phyloP scores from a whole-genome alignment of 1,140 invertebrate genomes.

The Oedothorax gibbosus region DNA sequence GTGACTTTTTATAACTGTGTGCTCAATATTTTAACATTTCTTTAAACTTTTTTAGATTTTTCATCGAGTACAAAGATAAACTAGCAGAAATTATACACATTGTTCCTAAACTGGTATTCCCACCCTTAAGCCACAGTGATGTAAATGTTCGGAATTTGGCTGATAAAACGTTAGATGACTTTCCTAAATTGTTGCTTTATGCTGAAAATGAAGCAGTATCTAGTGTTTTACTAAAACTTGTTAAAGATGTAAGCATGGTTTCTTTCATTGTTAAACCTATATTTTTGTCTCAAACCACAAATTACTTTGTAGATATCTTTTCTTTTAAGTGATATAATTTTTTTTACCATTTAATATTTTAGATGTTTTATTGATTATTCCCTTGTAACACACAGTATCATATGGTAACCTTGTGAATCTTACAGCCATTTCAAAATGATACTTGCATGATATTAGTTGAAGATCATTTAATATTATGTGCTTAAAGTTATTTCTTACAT shows the following conservation, averaged over 20 bases:
- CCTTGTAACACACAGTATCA: background rate
- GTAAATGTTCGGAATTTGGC: constrained; percentile 29
- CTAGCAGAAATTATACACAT: constrained; percentile 6
- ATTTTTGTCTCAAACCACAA: background rate
- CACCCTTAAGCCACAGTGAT: constrained; percentile 1
- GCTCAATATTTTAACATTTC: background rate
- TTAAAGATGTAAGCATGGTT: constrained; percentile 29
- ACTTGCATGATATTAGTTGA: too few relatives aligned
- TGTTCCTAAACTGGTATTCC: constrained; percentile 19
- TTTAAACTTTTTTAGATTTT: background rate
- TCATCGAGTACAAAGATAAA: constrained; percentile 15
- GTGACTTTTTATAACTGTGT: background rate
- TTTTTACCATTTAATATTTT: background rate
- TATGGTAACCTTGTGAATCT: too few relatives aligned
- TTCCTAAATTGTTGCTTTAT: constrained; percentile 24
- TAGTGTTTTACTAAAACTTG: constrained; percentile 15
- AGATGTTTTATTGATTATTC: background rate
- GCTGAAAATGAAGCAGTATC: constrained; percentile 28
- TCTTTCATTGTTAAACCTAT: background rate
- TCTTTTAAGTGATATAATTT: background rate
- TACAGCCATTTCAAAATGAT: too few relatives aligned
- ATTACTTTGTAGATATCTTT: background rate
- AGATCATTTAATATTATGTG: too few relatives aligned
- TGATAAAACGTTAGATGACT: constrained; percentile 25
- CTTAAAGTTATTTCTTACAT: too few relatives aligned